Evolutionary conservation across 2,113 vertebrate genomes (phyloP).

Genomic region (Fukomys damarensis): DNA sequence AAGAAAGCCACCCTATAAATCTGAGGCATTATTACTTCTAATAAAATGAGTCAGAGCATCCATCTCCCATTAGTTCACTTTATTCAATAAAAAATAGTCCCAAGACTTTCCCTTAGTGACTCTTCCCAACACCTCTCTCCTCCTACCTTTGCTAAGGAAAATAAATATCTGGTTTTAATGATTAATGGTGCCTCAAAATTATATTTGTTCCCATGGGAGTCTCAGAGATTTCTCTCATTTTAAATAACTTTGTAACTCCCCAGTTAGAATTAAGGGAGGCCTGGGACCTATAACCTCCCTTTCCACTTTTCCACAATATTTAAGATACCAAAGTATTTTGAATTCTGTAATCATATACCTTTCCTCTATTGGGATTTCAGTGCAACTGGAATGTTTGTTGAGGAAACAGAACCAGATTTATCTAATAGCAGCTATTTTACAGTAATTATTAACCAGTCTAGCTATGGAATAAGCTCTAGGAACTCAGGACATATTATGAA

Average conservation of each 20-base stretch:
- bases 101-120: not conserved
- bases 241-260: not conserved
- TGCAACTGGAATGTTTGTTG: not conserved
- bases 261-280: not conserved
- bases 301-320: not conserved
- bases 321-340: not conserved
- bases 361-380: not conserved
- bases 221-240: not conserved
- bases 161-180: not conserved
- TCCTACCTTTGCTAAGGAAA: constrained; percentile 8
- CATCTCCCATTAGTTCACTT: not conserved
- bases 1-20: constrained; percentile 71
- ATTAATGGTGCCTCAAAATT: not conserved
- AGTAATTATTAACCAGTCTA: not conserved
- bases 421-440: not conserved
- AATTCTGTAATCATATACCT: not conserved
- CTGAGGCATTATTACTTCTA: constrained; percentile 22
- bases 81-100: not conserved
- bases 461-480: not conserved
- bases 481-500: not conserved
- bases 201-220: not conserved
- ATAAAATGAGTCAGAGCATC: constrained; percentile 11
- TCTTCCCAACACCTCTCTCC: not conserved
- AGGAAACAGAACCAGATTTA: not conserved
- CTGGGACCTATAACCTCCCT: fast-evolving